Evolutionary conservation across 2,888 invertebrate species (phyloP).

Genomic region (Spicauda simplicius): DNA sequence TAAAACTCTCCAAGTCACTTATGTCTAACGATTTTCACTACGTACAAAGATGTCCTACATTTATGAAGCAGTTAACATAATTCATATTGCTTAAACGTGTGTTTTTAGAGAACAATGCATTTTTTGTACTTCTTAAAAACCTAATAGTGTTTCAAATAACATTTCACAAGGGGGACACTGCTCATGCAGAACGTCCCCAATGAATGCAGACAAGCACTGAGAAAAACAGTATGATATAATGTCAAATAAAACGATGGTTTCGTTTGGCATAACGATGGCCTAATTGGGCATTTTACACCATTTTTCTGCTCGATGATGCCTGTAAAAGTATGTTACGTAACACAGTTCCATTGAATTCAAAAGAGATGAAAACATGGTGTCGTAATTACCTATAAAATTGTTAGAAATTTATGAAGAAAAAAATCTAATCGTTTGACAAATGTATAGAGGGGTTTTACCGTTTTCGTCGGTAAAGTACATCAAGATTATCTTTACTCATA

Average conservation of each 20-base stretch:
- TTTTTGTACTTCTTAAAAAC: too few species aligned
- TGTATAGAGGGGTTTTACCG: too few species aligned
- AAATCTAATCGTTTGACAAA: too few species aligned
- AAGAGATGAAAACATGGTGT: neutral
- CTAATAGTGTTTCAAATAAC: neutral
- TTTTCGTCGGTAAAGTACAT: too few species aligned
- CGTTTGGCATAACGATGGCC: slow-evolving; percentile 16
- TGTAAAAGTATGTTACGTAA: slow-evolving; percentile 5
- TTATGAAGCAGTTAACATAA: too few species aligned
- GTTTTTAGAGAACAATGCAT: too few species aligned
- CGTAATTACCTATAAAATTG: neutral
- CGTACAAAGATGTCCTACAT: too few species aligned
- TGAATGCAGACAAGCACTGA: neutral
- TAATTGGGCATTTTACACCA: slow-evolving; percentile 18
- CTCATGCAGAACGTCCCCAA: slow-evolving; percentile 1
- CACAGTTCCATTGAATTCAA: neutral
- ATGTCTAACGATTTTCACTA: too few species aligned
- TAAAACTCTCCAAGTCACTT: too few species aligned
- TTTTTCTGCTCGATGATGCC: slow-evolving; percentile 8
- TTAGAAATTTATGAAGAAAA: too few species aligned
- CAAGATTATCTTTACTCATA: too few species aligned
- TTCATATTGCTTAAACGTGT: too few species aligned
- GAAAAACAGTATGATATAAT: slow-evolving; percentile 25
- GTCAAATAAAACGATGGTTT: slow-evolving; percentile 12
- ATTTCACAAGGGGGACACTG: neutral